Percentiles rank a stretch among this genome's conserved stretches.
Conservation (phyloP, 2,888 invertebrate species). For the Tetropium fuscum region DNA sequence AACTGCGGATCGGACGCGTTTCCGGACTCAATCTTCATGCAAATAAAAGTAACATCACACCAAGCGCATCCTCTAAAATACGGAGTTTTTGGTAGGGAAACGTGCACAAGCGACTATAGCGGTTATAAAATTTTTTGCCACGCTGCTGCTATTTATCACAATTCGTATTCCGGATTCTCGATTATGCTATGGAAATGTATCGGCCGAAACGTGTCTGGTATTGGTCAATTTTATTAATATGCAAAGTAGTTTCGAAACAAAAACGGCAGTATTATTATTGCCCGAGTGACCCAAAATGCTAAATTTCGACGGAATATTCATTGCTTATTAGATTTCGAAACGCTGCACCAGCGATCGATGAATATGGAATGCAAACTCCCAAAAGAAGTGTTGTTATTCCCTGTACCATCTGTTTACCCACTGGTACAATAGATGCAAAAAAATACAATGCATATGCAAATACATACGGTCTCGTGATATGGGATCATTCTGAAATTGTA, state of each 20-base stretch:
- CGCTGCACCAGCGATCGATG: conserved; percentile 19
- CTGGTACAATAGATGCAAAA: too few relatives aligned
- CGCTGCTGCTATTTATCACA: conserved; percentile 47
- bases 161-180: conserved; percentile 48
- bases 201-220: conserved; percentile 35
- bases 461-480: too few relatives aligned
- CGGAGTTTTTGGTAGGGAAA: conserved; percentile 42
- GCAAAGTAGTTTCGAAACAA: conserved; percentile 46
- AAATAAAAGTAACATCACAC: conserved; percentile 43
- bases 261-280: conserved; percentile 37
- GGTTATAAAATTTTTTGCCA: conserved; percentile 41
- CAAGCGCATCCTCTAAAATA: conserved; percentile 32
- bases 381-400: conserved; percentile 21
- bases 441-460: too few relatives aligned
- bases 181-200: conserved; percentile 52
- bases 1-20: conserved; percentile 34
- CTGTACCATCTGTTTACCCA: conserved; percentile 7
- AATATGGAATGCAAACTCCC: conserved; percentile 15
- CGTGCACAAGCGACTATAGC: conserved; percentile 45
- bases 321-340: conserved; percentile 39
- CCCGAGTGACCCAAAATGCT: conserved; percentile 26
- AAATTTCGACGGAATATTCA: conserved; percentile 43
- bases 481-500: too few relatives aligned
- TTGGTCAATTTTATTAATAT: conserved; percentile 50
- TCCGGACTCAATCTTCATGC: conserved; percentile 45